Base-by-base conservation (phyloP, 2,113 vertebrate species). In the Oophaga pumilio region DNA sequence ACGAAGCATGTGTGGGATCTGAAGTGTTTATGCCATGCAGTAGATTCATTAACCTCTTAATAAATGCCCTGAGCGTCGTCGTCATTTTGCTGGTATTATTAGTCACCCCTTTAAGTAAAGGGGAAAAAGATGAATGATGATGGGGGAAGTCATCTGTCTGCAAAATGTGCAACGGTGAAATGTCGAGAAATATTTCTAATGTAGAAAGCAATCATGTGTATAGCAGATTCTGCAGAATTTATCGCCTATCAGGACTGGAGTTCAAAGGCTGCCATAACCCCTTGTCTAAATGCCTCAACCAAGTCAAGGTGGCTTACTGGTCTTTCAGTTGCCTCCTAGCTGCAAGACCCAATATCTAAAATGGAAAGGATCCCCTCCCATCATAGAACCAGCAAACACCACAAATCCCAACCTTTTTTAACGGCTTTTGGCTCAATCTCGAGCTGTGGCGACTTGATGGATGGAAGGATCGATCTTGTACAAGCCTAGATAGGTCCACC, bases 1-100 rank as follows among this genome's bases (percentile, higher is more conserved):
- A 24, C 20, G 12, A 77, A 77, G 50, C 76, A 24, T 77, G 50
- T 53, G 76, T 77, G 76, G 76, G 76, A 77, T 52, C 49, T 77
- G 12, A 52, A 77, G 76, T 77, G 76, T 26, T 77, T 76, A n/a
- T 52, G 74, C 43, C 10, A 11, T 56, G 50, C 50, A n/a, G 50
- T 52, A 77, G 15, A 53, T 14, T 53, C 49, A 15, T 77, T 77
- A 77, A 77, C 76, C 76, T 24, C 49, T 52, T 76, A 18, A 22
- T n/a, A 6, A 2, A 43, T 14, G 12, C n/a, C 43, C 8, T 12
- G 11, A 17, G 50, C 50, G 15, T 52, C 14, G 76, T 12, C 49
- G 22, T 74, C 43, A 74, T 18, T 43, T 22, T 9, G 33, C 14
- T 8, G 6, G 14, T 7, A 20, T 73, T 49, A 11, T 20, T 77